Evolutionary conservation across 2,797 vertebrate species (phyloP).

Genomic region (Oryzias dopingdopingensis): DNA sequence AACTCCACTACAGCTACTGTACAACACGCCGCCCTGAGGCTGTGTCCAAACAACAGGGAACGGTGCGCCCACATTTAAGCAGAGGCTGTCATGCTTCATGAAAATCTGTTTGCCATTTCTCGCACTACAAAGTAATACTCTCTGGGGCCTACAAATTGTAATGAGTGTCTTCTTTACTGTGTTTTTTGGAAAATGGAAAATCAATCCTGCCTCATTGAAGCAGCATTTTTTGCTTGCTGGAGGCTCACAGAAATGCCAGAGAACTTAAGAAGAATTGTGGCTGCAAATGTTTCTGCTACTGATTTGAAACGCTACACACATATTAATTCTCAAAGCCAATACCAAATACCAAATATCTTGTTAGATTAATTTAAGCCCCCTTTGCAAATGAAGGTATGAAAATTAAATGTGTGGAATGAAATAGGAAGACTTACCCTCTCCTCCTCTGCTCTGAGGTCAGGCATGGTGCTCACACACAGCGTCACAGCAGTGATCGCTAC

Average conservation of each 20-base stretch:
- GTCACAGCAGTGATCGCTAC: constrained; percentile 94
- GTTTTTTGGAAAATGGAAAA: constrained; percentile 7
- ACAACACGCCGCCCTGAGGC: constrained; percentile 33
- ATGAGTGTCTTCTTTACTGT: neutral
- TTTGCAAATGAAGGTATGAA: too few relatives aligned
- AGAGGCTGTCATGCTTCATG: neutral
- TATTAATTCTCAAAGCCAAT: too few relatives aligned
- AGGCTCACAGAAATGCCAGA: too few relatives aligned
- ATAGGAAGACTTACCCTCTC: constrained; percentile 86
- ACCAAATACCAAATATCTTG: neutral
- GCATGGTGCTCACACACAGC: constrained; percentile 96
- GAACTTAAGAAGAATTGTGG: too few relatives aligned
- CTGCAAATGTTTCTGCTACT: too few relatives aligned
- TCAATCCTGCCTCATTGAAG: neutral
- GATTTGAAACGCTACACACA: too few relatives aligned
- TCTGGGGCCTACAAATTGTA: neutral
- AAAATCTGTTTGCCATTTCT: constrained; percentile 7
- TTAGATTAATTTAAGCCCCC: neutral
- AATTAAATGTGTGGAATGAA: too few relatives aligned
- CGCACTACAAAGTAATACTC: neutral
- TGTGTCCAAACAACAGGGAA: neutral
- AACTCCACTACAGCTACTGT: constrained; percentile 48
- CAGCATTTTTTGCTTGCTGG: too few relatives aligned
- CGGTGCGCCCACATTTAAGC: too few relatives aligned
- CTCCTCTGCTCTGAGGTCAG: constrained; percentile 92